Base-by-base conservation (phyloP, 2,888 invertebrate species). In the Hypomecis punctinalis region DNA sequence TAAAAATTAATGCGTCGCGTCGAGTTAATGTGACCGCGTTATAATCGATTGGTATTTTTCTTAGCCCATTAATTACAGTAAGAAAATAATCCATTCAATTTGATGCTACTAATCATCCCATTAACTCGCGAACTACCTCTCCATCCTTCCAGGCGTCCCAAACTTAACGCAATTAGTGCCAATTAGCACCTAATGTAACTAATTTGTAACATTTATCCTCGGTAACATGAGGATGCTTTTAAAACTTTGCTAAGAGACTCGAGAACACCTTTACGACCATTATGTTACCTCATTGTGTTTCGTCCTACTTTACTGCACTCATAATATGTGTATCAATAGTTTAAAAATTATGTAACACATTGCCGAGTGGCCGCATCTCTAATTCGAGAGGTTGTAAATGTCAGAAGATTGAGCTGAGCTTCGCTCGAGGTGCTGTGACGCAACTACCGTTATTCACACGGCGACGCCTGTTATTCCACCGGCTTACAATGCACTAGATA, bases 391-490 rank as follows among this genome's bases (percentile, higher is more conserved):
- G 72, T 73, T 56, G 60, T 66, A 77, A 83, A 82, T 83, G 81
- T 83, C 80, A 82, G 81, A 78, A 73, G 68, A 60, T 59, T 74
- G 73, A 66, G 71, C 67, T 40, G 73, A 64, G 72, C 68, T 47
- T 61, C 42, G 65, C 57, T 57, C 53, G 68, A 70, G 55, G 67
- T 66, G 71, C 63, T 70, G 74, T 86, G 86, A 85, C 81, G 84
- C 83, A 86, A 87, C 75, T 71, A 84, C 86, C 82, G 86, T 86
- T 86, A 83, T 85, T 85, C 87, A 83, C 85, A 85, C 83, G 83
- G 76, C 75, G 78, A 75, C 68, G 79, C 78, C 79, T 79, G 75
- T 77, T 81, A 76, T 79, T 77, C 78, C 72, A 76, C 76, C 76
- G 74, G 76, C 74, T 78, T 78, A 76, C 76, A 73, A 73, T 69